Conservation (phyloP, 2,113 vertebrate species). For the Trachemys scripta region DNA sequence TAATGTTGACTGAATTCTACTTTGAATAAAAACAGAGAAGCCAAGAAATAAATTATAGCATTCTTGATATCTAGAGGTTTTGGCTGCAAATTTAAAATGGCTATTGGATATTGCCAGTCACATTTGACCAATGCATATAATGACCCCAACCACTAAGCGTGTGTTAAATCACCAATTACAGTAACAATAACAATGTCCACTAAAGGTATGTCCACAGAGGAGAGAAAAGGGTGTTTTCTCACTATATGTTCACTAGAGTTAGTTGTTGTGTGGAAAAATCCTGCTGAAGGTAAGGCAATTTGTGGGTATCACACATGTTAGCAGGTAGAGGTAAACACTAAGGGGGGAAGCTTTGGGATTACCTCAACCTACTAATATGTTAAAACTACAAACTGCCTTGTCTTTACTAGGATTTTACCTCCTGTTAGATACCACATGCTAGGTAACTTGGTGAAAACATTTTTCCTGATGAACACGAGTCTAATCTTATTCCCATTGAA, state of each 20-base stretch:
- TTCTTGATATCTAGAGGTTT: neutral
- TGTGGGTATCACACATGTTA: neutral
- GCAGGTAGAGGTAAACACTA: neutral
- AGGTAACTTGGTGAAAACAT: neutral
- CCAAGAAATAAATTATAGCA: neutral
- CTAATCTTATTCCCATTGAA: accelerated
- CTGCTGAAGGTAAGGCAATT: accelerated
- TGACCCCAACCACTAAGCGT: neutral
- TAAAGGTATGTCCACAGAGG: neutral
- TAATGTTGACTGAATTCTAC: neutral
- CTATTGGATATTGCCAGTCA: accelerated
- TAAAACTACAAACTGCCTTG: neutral
- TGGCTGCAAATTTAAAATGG: neutral
- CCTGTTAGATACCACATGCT: accelerated
- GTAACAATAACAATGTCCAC: neutral
- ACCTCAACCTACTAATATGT: neutral
- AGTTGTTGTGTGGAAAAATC: neutral
- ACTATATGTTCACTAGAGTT: accelerated
- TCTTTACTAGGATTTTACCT: accelerated
- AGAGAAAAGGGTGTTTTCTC: neutral
- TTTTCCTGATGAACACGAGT: neutral
- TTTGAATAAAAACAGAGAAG: neutral
- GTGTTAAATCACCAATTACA: neutral
- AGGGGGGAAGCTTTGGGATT: neutral
- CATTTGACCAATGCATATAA: neutral